A percentile compares a stretch with the other conserved stretches of the same genome.
phyloP scores from a whole-genome alignment of 1,140 invertebrate species.

The Drosophila navojoa region DNA sequence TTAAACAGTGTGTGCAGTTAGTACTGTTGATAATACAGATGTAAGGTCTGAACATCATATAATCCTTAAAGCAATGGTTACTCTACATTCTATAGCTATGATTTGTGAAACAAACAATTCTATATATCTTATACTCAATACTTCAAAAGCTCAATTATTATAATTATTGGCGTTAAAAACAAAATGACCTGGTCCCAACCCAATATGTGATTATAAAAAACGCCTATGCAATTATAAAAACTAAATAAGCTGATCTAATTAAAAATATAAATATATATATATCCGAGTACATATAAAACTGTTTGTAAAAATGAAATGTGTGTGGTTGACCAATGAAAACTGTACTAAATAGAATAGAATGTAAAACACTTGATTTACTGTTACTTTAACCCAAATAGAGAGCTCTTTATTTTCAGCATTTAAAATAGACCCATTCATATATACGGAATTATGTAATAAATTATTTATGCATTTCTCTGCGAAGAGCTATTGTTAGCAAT shows the following conservation, averaged over 20 bases:
- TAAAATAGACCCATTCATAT: conserved; percentile 33
- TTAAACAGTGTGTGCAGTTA: not conserved
- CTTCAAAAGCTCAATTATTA: conserved; percentile 34
- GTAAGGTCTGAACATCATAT: not conserved
- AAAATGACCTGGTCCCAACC: conserved; percentile 52
- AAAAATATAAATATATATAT: conserved; percentile 38
- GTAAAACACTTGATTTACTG: conserved; percentile 34
- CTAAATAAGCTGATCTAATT: conserved; percentile 30
- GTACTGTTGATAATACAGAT: too few relatives aligned
- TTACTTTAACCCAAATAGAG: conserved; percentile 6
- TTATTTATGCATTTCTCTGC: conserved; percentile 52
- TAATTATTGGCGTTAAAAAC: conserved; percentile 31
- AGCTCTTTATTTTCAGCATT: conserved; percentile 40
- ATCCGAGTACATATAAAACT: conserved; percentile 33
- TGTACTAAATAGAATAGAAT: conserved; percentile 32
- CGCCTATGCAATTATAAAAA: conserved; percentile 54
- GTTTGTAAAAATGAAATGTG: conserved; percentile 33
- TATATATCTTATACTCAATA: conserved; percentile 31
- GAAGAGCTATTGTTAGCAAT: conserved; percentile 51
- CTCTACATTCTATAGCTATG: conserved; percentile 4
- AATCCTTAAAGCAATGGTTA: not conserved
- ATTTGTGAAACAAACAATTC: conserved; percentile 26
- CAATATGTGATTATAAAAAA: conserved; percentile 67
- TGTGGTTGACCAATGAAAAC: conserved; percentile 30
- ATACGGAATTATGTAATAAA: conserved; percentile 51